Evolutionary conservation across 2,888 invertebrate genomes (phyloP), one percentile per base, ranked within the genome.

Genomic region (Teinopalpus imperialis): DNA sequence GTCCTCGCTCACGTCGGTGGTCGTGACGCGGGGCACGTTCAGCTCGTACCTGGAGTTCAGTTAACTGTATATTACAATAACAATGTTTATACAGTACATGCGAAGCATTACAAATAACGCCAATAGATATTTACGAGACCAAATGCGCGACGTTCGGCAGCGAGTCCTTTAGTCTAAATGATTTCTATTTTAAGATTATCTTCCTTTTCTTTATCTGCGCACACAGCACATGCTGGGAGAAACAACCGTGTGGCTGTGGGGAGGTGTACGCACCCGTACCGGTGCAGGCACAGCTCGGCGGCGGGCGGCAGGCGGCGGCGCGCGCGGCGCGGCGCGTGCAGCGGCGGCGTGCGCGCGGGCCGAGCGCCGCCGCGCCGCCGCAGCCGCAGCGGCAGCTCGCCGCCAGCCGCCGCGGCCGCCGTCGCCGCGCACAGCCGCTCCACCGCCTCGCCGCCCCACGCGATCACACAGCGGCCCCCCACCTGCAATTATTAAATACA

Each of bases 371-470:
- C 67, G 1, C 59, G 68, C 2, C 76, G 58, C 0, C 76, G 60
- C 1, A 70, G 66, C 63, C 69, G 66, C 45, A 57, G 55, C 61
- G 61, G 57, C 54, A 53, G 40, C 51, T 64, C 59, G 46, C 63
- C 66, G 31, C 41, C 48, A 16, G 30, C 26, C 35, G 49, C 49
- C 26, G 60, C 57, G 44, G 44, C 52, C 35, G 60, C 68, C 44
- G 52, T 46, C 53, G 39, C 64, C 18, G 35, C 61, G 43, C 63
- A 60, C 48, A 41, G 45, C 32, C 55, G 53, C 61, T 59, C 43
- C 59, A 74, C 75, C 9, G 66, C 69, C 9, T 53, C 67, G 40
- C 74, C 75, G 63, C 70, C 53, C 81, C 81, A 83, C 0, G 81
- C 83, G 32, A 82, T 56, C 54, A 82, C 85, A 64, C 81, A 79